Conservation (phyloP, 1,140 invertebrate species). For the Tigriopus japonicus region DNA sequence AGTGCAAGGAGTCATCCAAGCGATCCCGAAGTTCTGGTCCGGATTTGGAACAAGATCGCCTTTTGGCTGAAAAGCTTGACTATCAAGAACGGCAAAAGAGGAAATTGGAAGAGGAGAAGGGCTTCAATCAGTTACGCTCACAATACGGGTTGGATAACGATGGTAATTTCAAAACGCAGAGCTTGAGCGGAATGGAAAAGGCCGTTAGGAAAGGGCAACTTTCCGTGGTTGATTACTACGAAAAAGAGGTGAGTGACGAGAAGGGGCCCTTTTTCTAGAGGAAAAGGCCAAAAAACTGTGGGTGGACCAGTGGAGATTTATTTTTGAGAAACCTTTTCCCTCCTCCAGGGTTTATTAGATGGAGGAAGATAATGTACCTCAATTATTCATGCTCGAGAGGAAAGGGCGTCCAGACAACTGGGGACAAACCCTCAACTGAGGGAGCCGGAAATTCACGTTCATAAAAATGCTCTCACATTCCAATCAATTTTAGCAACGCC, state of each 20-base stretch:
- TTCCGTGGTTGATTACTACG: constrained; percentile 63
- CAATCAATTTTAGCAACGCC: too few species aligned
- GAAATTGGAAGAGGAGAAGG: constrained; percentile 20
- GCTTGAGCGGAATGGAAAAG: constrained; percentile 55
- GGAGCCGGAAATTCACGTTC: too few species aligned
- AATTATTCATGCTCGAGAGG: too few species aligned
- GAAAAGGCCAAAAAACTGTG: too few species aligned
- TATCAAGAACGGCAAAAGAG: constrained; percentile 19
- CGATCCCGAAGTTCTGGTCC: constrained; percentile 11
- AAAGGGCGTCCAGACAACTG: too few species aligned
- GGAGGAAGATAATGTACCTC: too few species aligned
- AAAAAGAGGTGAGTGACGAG: constrained; percentile 26
- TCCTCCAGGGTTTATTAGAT: too few species aligned
- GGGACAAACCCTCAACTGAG: too few species aligned
- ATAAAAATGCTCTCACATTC: too few species aligned
- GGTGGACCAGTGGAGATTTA: too few species aligned
- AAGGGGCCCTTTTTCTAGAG: too few species aligned
- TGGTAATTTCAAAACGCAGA: constrained; percentile 56
- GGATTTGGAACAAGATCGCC: constrained; percentile 18
- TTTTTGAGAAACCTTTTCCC: too few species aligned
- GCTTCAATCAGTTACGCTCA: constrained; percentile 30
- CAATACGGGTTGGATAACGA: constrained; percentile 77
- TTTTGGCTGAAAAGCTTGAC: constrained; percentile 22
- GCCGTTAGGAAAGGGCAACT: constrained; percentile 67
- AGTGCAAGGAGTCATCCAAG: constrained; percentile 24